Conservation (phyloP, 2,113 vertebrate genomes). For the Sinocyclocheilus rhinocerous region DNA sequence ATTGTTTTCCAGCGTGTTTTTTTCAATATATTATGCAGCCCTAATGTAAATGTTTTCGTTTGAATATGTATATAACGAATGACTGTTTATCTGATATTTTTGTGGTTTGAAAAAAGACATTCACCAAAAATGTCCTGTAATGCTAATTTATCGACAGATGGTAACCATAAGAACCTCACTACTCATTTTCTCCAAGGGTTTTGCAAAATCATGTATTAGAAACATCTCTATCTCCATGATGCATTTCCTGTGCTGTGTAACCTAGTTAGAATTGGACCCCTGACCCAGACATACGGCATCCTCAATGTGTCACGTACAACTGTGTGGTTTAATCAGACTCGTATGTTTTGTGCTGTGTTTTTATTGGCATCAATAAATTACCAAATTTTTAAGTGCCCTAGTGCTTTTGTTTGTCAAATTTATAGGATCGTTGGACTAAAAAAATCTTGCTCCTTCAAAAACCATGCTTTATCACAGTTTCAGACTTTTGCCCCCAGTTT, state of each 20-base stretch:
- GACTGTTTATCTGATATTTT: not conserved
- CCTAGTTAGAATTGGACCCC: not conserved
- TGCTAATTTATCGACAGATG: not conserved
- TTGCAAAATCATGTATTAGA: not conserved
- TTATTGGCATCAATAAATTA: not conserved
- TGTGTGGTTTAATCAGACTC: not conserved
- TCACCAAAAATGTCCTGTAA: not conserved
- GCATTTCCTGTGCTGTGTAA: not conserved
- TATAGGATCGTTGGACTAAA: not conserved
- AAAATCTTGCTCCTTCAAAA: too few relatives aligned
- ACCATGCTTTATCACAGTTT: too few relatives aligned
- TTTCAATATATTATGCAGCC: not conserved
- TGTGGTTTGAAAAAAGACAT: not conserved
- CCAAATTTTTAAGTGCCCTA: too few relatives aligned
- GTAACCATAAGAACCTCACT: not conserved
- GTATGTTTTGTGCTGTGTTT: not conserved
- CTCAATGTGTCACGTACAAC: not conserved
- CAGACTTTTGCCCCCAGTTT: too few relatives aligned
- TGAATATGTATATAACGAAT: not conserved
- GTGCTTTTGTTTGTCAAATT: not conserved
- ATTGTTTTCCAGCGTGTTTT: too few relatives aligned
- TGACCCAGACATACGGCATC: not conserved
- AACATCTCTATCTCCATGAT: not conserved
- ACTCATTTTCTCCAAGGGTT: not conserved
- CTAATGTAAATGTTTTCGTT: not conserved